Evolutionary conservation across 2,113 vertebrate genomes (phyloP).

Genomic region (Varanus salvator): DNA sequence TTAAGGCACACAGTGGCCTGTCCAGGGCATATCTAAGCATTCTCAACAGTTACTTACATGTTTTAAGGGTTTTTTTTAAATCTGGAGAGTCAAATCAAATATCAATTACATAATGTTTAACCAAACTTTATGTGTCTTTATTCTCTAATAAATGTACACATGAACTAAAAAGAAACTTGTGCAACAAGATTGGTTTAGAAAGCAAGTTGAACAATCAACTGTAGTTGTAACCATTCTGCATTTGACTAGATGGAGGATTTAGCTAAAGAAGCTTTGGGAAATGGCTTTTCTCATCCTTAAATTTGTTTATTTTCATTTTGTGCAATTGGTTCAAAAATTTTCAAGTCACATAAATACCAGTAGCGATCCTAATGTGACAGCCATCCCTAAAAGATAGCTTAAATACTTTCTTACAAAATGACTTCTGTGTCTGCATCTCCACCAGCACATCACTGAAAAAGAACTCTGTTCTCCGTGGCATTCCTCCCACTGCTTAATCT

Average conservation of each 20-base stretch:
- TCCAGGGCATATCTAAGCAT: no score
- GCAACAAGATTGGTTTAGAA: background rate
- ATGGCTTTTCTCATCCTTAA: background rate
- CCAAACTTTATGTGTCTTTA: no score
- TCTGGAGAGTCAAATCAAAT: background rate
- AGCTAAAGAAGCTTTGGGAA: conserved; percentile 13
- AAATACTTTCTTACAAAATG: conserved; percentile 8
- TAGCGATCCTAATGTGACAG: background rate
- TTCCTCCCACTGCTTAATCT: background rate
- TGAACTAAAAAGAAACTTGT: background rate
- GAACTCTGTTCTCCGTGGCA: background rate
- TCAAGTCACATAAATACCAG: background rate
- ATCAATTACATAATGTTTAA: background rate
- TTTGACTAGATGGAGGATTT: conserved; percentile 16
- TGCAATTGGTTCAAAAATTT: fast-evolving
- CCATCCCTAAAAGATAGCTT: background rate
- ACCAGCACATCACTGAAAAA: background rate
- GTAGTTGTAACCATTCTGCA: conserved; percentile 35
- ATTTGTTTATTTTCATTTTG: background rate
- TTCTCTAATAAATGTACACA: background rate
- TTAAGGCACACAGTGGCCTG: background rate
- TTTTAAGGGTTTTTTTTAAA: background rate
- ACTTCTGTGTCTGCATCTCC: background rate
- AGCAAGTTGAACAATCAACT: conserved; percentile 54
- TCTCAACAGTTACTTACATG: no score